Base-by-base conservation (phyloP, 2,888 invertebrate species). In the Eudasyphora cyanicolor region DNA sequence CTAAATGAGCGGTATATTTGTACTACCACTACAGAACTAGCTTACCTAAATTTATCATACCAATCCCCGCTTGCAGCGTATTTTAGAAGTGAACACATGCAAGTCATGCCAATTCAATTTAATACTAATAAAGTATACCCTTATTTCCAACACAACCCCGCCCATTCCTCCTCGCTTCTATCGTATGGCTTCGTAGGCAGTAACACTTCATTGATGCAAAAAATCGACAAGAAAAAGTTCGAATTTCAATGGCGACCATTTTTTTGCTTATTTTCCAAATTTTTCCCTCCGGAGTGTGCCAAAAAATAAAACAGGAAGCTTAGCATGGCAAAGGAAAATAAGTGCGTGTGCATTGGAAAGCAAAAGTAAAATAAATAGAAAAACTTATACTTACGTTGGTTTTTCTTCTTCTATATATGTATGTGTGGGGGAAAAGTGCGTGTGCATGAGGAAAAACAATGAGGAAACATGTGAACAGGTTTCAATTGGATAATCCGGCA, bases 21-120 rank as follows among this genome's bases (percentile, higher is more conserved):
- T n/a, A n/a, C n/a, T n/a, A n/a, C n/a, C n/a, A n/a, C n/a, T n/a
- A n/a, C n/a, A n/a, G n/a, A n/a, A n/a, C n/a, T n/a, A n/a, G n/a
- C n/a, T n/a, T 2, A 45, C 14, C 57, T 14, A 60, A n/a, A 24
- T n/a, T 60, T 29, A 62, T 17, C 17, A 62, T 62, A 62, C 62
- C 3, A 17, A 5, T 14, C 57, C 57, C n/a, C 57, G 29, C n/a
- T 6, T 32, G 32, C 17, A 45, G 29, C 29, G 45, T 69, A 69
- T 69, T 70, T 49, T 70, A 49, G 29, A 17, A 49, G 12, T n/a
- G 7, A 62, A 49, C 70, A 70, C 49, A 49, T 70, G 70, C 70
- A 70, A 49, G 49, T 49, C 51, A 70, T 29, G 14, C 70, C 17
- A 51, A 70, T 70, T 29, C 70, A 51, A 70, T 70, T 51, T 49